Conservation (phyloP, 2,888 invertebrate genomes). For the Cartodere bifasciata region DNA sequence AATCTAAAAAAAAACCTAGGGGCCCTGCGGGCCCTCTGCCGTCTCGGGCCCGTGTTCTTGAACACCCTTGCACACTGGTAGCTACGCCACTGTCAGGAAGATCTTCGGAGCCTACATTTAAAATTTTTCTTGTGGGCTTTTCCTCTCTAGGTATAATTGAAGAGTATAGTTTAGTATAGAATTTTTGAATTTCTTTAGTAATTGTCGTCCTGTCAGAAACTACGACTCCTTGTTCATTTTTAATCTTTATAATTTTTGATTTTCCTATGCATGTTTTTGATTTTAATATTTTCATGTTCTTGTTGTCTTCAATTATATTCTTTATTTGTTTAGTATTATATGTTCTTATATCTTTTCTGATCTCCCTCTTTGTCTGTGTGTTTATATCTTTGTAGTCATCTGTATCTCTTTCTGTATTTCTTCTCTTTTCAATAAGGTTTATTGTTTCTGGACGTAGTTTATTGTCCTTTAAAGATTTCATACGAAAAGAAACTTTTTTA, state of each 20-base stretch:
- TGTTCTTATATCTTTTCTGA: constrained; percentile 3
- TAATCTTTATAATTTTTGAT: constrained; percentile 7
- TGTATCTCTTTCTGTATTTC: constrained; percentile 1
- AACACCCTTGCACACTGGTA: no score
- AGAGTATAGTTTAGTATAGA: constrained; percentile 7
- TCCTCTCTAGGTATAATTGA: constrained; percentile 5
- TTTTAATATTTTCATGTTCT: constrained; percentile 8
- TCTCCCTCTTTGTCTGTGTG: constrained; percentile 1
- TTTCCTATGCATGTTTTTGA: constrained; percentile 9
- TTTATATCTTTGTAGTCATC: constrained; percentile 2
- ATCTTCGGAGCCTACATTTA: constrained; percentile 10
- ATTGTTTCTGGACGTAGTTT: constrained; percentile 1
- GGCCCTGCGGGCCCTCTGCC: no score
- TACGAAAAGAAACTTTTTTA: constrained; percentile 3
- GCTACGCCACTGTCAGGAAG: no score
- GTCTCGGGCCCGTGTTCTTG: no score
- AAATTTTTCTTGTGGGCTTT: background rate
- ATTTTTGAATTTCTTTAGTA: constrained; percentile 6
- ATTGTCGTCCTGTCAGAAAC: constrained; percentile 4
- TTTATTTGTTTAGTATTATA: background rate
- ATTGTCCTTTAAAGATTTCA: background rate
- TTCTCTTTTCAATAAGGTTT: constrained; percentile 1
- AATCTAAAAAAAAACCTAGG: no score
- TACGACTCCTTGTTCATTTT: constrained; percentile 5
- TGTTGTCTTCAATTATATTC: constrained; percentile 6